Evolutionary conservation across 64 coral and sea anemone genomes (phyloP).

Genomic region (Montipora cactus): DNA sequence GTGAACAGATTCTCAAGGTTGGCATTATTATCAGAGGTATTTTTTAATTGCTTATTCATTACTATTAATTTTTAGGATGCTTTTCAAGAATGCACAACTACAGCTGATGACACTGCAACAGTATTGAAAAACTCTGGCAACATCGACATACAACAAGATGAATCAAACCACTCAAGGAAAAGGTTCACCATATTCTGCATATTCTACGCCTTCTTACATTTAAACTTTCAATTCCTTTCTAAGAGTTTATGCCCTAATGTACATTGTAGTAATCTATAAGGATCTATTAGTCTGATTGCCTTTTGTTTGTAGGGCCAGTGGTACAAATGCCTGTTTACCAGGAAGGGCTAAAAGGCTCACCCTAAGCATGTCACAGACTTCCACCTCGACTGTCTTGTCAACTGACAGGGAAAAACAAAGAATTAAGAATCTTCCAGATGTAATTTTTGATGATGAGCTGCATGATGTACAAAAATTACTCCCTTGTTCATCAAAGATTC

Average conservation of each 20-base stretch:
- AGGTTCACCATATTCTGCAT: neutral
- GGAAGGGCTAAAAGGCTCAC: neutral
- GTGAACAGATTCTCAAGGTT: too few relatives aligned
- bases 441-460: neutral
- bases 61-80: neutral
- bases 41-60: neutral
- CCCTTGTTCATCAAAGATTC: neutral
- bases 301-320: neutral
- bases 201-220: too few relatives aligned
- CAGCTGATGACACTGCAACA: neutral
- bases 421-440: neutral
- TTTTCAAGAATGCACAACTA: neutral
- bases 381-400: neutral
- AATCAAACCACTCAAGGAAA: neutral
- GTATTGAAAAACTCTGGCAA: neutral
- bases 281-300: neutral
- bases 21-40: too few relatives aligned
- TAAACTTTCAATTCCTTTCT: too few relatives aligned
- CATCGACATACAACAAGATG: neutral
- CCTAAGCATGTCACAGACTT: neutral
- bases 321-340: neutral
- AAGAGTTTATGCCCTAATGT: too few relatives aligned
- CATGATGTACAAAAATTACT: neutral
- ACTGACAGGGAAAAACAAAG: neutral
- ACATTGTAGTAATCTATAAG: too few relatives aligned